A percentile compares a stretch with the other conserved stretches of the same genome.
Conservation (phyloP, 1,140 invertebrate genomes). For the Polypedilum pembai region DNA sequence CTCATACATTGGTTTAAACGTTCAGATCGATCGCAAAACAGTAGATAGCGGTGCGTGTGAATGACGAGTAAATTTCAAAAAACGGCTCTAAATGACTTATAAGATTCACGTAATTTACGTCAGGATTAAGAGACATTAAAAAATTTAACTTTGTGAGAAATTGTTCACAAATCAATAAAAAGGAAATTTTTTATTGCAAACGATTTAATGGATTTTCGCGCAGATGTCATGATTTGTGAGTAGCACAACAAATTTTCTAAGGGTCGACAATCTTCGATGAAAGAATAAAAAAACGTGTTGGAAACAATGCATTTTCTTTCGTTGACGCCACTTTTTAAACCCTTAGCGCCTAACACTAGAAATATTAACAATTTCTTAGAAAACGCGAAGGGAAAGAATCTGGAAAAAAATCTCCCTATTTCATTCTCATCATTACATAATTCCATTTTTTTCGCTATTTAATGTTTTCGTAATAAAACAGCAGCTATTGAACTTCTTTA, state of each 20-base stretch:
- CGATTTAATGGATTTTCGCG: slow-evolving; percentile 17
- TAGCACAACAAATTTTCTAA: background rate
- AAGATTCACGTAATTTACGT: background rate
- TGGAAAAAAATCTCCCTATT: background rate
- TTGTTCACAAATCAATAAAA: background rate
- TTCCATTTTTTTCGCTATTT: background rate
- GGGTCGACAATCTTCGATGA: too few relatives aligned
- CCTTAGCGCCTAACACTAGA: background rate
- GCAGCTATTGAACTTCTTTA: slow-evolving; percentile 11
- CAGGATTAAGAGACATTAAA: background rate
- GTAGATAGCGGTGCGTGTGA: background rate
- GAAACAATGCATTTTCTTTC: background rate
- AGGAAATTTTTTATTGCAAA: slow-evolving; percentile 10
- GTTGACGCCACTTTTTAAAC: slow-evolving; percentile 7
- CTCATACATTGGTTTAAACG: too few relatives aligned
- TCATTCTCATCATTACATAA: background rate
- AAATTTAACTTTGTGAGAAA: background rate
- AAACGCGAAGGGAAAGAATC: background rate
- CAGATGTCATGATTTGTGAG: slow-evolving; percentile 16
- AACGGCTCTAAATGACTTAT: background rate
- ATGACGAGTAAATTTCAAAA: background rate
- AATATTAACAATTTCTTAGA: background rate
- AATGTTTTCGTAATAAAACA: slow-evolving; percentile 10
- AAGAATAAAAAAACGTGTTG: background rate
- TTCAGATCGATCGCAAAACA: background rate